Conservation (phyloP, 2,797 vertebrate species). For the Chromis chromis region DNA sequence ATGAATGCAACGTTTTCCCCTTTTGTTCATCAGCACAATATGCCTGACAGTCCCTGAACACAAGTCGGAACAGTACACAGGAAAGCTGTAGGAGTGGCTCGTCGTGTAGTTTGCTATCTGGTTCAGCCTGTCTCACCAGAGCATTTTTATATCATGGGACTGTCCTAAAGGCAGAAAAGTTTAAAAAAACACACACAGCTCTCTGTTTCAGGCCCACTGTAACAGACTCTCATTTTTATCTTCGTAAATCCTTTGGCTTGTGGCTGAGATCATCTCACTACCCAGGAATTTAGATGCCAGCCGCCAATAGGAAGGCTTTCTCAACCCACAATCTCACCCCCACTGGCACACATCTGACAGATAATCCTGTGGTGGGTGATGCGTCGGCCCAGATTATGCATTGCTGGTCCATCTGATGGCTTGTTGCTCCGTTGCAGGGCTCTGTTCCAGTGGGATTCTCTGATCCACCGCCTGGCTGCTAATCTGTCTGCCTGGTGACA, state of each 20-base stretch:
- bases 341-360: conserved; percentile 45
- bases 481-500: conserved; percentile 62
- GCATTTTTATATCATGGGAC: conserved; percentile 1
- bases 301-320: conserved; percentile 25
- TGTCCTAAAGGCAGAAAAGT: conserved; percentile 7
- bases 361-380: conserved; percentile 79
- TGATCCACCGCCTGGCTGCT: conserved; percentile 71
- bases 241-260: conserved; percentile 33
- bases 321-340: conserved; percentile 41
- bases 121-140: conserved; percentile 56
- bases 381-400: conserved; percentile 78
- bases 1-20: background rate
- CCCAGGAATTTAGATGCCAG: conserved; percentile 31
- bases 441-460: conserved; percentile 77
- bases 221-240: conserved; percentile 25
- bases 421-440: conserved; percentile 84
- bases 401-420: conserved; percentile 67
- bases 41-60: background rate
- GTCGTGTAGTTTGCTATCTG: conserved; percentile 20
- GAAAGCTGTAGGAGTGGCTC: conserved; percentile 52
- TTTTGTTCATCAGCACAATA: conserved; percentile 20
- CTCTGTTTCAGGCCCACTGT: background rate
- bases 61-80: background rate
- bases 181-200: background rate
- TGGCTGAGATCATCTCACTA: conserved; percentile 30